These are phyloP conservation scores for Brachyptera risi DNA, from an alignment of 2,888 invertebrate genomes.

Conservation along the genomic window DNA sequence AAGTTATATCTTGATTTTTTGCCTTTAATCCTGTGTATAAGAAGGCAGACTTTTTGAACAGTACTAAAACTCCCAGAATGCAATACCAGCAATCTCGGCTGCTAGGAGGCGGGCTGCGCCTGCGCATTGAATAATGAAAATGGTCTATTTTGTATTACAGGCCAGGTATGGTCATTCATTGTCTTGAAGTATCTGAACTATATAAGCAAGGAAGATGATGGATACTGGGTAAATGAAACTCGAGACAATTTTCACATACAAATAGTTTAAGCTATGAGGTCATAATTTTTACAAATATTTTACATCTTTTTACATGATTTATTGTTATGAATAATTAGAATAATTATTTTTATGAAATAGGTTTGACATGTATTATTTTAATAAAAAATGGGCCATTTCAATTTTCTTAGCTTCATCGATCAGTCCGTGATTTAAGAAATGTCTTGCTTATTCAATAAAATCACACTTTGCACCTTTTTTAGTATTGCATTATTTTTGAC, in stretches of 20 bases:
- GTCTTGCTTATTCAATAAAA: slow-evolving; percentile 2
- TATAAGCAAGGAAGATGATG: too few species aligned
- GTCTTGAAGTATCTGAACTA: too few species aligned
- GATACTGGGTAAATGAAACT: too few species aligned
- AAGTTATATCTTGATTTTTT: too few species aligned
- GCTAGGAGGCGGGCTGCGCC: too few species aligned
- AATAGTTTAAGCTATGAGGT: slow-evolving; percentile 30
- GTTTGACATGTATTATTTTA: slow-evolving; percentile 14
- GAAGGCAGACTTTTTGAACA: too few species aligned
- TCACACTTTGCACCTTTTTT: slow-evolving; percentile 21
- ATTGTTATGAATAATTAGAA: slow-evolving; percentile 11
- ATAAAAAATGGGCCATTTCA: slow-evolving; percentile 6
- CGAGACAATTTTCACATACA: slow-evolving; percentile 22
- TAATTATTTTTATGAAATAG: slow-evolving; percentile 6
- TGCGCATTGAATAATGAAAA: too few species aligned
- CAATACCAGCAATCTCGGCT: too few species aligned
- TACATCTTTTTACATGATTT: slow-evolving; percentile 18
- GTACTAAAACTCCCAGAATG: too few species aligned
- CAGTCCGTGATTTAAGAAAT: slow-evolving; percentile 16
- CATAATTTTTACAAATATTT: slow-evolving; percentile 25
- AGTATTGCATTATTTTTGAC: slow-evolving; percentile 20
- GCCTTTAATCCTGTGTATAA: too few species aligned
- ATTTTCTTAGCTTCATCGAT: slow-evolving; percentile 13
- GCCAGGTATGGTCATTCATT: too few species aligned
- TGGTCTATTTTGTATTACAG: too few species aligned